phyloP scores from a whole-genome alignment of 2,797 vertebrate genomes.

The Liasis olivaceus region DNA sequence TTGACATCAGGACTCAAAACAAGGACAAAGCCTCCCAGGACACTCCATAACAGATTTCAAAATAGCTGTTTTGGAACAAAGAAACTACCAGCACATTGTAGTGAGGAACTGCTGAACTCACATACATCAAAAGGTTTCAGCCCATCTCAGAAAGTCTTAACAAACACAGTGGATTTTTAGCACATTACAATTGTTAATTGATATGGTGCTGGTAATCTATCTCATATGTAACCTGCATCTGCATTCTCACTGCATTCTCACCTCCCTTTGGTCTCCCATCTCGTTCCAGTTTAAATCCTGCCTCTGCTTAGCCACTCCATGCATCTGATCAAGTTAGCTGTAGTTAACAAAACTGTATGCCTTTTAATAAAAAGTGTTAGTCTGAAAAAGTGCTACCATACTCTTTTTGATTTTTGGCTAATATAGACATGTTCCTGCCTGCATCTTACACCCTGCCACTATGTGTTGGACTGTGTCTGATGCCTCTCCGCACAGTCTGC shows the following conservation, averaged over 20 bases:
- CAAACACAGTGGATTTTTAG: not conserved
- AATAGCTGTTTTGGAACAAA: not conserved
- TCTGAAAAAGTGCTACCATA: not conserved
- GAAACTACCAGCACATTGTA: not conserved
- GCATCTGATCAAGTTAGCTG: not conserved
- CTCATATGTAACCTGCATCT: not conserved
- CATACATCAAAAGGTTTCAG: not conserved
- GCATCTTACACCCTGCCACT: too few species aligned
- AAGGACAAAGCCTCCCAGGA: not conserved
- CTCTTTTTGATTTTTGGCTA: not conserved
- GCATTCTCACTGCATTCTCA: not conserved
- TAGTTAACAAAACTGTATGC: not conserved
- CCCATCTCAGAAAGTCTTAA: not conserved
- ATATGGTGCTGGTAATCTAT: not conserved
- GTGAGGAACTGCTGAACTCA: not conserved
- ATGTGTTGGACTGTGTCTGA: too few species aligned
- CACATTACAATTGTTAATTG: not conserved
- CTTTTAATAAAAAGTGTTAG: not conserved
- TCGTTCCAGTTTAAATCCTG: not conserved
- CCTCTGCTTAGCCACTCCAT: not conserved
- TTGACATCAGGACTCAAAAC: not conserved
- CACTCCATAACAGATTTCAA: not conserved
- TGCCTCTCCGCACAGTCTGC: too few species aligned
- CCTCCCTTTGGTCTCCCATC: not conserved
- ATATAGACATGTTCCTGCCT: not conserved